These are phyloP conservation scores for Oreohelix idahoensis DNA, from an alignment of 1,140 invertebrate species.

Conservation along the genomic window DNA sequence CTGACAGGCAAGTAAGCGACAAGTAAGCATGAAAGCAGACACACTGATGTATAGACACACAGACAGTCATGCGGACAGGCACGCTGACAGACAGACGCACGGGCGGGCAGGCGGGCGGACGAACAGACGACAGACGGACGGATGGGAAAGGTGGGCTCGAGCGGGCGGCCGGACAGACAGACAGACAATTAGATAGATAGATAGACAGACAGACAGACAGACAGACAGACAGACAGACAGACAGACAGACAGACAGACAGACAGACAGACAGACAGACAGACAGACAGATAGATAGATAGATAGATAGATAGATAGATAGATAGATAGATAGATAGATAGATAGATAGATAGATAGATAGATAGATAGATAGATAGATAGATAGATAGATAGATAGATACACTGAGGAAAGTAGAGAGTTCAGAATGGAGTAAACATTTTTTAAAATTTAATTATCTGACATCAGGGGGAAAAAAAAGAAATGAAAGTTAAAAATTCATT, in stretches of 20 bases:
- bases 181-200: too few relatives aligned
- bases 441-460: too few relatives aligned
- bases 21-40: too few relatives aligned
- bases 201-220: too few relatives aligned
- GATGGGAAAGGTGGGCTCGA: not conserved
- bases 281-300: too few relatives aligned
- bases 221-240: conserved; percentile 5
- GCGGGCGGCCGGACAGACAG: too few relatives aligned
- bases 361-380: conserved; percentile 25
- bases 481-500: not conserved
- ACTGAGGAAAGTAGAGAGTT: not conserved
- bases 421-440: not conserved
- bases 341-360: conserved; percentile 20
- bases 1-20: not conserved
- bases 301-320: conserved; percentile 1
- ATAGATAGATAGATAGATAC: too few relatives aligned
- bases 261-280: not conserved
- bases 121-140: not conserved
- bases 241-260: not conserved
- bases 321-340: conserved; percentile 14
- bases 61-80: not conserved
- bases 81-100: not conserved
- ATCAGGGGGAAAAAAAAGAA: not conserved
- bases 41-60: not conserved
- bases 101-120: not conserved